Base-by-base conservation (phyloP, 2,797 vertebrate species). In the Falco rusticolus region DNA sequence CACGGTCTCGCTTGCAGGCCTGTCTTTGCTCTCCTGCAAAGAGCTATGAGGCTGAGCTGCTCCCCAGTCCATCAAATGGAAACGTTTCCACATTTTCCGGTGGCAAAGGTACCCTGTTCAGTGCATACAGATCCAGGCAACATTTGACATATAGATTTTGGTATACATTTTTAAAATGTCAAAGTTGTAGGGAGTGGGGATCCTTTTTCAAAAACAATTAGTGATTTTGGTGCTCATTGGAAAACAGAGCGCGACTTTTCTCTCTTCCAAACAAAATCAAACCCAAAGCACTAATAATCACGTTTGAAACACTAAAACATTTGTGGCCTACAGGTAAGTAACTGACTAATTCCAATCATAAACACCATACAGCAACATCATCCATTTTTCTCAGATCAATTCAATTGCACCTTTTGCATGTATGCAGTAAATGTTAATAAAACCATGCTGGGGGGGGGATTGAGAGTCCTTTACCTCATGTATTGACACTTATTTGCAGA, bases 31-130 rank as follows among this genome's bases (percentile, higher is more conserved):
- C 39, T 71, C 29, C 29, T 41, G 45, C 1, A 3, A 72, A 43
- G 9, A n/a, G 34, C 13, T 37, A 2, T 13, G 37, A 39, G 34
- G 82, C 43, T 75, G 56, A 87, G 13, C 33, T 3, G 1, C 15
- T 74, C 37, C 17, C 15, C 21, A 1, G 0, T 9, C 5, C 13
- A 19, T 11, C 7, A 2, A 51, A 33, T 0, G 5, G 39, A 65
- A 90, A 93, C 5, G 12, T 2, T 68, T 54, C 87, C 39, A 4
- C 26, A 11, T 45, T 80, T 81, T 48, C n/a, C 21, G 45, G 47
- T 31, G 39, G 45, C 43, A 70, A 75, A 85, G 28, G 53, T 50
- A 22, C 12, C 29, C n/a, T 3, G 3, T 54, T 41, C 31, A 4
- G 37, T 24, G 17, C 41, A 39, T 66, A 34, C 10, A n/a, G 64